A percentile compares a stretch with the other conserved stretches of the same genome.
Evolutionary conservation across 1,140 invertebrate genomes (phyloP).

Genomic region (Drosophila melanica): DNA sequence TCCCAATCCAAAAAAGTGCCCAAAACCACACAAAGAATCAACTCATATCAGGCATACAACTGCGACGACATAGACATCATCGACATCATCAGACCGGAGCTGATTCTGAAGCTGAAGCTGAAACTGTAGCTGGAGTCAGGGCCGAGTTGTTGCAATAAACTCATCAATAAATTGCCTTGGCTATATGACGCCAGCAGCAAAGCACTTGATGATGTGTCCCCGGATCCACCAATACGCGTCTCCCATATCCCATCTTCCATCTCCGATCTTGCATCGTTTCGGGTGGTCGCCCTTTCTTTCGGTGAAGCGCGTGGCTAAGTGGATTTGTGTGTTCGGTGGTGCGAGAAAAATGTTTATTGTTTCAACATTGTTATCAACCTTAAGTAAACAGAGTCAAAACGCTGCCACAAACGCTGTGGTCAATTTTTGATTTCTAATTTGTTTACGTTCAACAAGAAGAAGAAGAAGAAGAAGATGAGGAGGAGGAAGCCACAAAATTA

Average conservation of each 20-base stretch:
- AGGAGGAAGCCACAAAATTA: conserved; percentile 62
- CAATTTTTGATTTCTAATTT: conserved; percentile 83
- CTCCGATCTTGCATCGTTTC: conserved; percentile 15
- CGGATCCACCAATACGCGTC: background rate
- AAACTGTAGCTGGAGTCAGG: conserved; percentile 5
- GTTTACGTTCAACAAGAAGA: conserved; percentile 60
- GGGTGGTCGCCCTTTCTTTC: conserved; percentile 57
- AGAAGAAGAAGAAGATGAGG: conserved; percentile 21
- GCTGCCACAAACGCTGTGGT: conserved; percentile 39
- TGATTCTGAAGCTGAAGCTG: conserved; percentile 3
- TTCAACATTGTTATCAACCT: conserved; percentile 84
- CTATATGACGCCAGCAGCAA: conserved; percentile 54
- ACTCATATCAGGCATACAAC: conserved; percentile 53
- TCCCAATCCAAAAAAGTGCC: conserved; percentile 19
- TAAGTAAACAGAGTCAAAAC: conserved; percentile 68
- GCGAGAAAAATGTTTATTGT: conserved; percentile 84
- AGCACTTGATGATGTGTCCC: conserved; percentile 45
- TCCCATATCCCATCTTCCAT: background rate
- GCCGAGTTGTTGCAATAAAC: conserved; percentile 75
- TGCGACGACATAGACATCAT: conserved; percentile 76
- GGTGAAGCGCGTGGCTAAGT: conserved; percentile 74
- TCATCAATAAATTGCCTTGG: conserved; percentile 83
- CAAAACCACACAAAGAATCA: conserved; percentile 66
- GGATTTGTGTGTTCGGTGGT: conserved; percentile 83
- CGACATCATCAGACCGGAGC: conserved; percentile 45